Base-by-base conservation (phyloP, 2,888 invertebrate genomes). In the Drosophila algonquin region DNA sequence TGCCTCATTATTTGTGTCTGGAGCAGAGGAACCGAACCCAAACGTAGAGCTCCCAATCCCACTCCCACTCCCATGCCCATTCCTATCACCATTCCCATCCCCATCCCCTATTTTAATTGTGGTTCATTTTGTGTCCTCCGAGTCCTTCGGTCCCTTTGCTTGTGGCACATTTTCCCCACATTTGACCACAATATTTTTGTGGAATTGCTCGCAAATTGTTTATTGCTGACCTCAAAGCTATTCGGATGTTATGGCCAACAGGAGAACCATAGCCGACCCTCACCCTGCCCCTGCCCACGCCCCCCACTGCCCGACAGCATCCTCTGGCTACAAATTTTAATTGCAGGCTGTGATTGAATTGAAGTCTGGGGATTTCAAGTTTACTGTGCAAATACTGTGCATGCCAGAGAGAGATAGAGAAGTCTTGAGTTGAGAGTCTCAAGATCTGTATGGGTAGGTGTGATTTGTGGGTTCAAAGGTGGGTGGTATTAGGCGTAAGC, bases 111-210 rank as follows among this genome's bases (percentile, higher is more conserved):
- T 57, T 57, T 64, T 64, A 57, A 57, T 73, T 73, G 71, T 63
- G 71, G 71, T 57, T 53, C 73, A 58, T 46, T 73, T 61, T 2
- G 52, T 59, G 59, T 70, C 68, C 60, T 70, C 69, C 53, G 53
- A 70, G 44, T 52, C 70, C 32, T 51, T 47, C 6, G 48, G 72
- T 55, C 55, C 71, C 46, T 48, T 54, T 57, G 51, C 69, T 69
- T 75, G 58, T 75, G 62, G 62, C 72, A 59, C 73, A 79, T 50
- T 83, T 80, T 47, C 3, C 67, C 88, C 77, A 70, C 88, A 79
- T 79, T 85, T 74, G 61, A 74, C 76, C 76, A 87, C 82, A 85
- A 82, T 82, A 80, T 80, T 85, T 67, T 56, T 67, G 67, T 69
- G 67, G 69, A 67, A 67, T 67, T 67, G 67, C 57, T 67, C 50